Evolutionary conservation across 2,888 invertebrate genomes (phyloP), one percentile per base, ranked within the genome.

Genomic region (Drosophila helvetica): DNA sequence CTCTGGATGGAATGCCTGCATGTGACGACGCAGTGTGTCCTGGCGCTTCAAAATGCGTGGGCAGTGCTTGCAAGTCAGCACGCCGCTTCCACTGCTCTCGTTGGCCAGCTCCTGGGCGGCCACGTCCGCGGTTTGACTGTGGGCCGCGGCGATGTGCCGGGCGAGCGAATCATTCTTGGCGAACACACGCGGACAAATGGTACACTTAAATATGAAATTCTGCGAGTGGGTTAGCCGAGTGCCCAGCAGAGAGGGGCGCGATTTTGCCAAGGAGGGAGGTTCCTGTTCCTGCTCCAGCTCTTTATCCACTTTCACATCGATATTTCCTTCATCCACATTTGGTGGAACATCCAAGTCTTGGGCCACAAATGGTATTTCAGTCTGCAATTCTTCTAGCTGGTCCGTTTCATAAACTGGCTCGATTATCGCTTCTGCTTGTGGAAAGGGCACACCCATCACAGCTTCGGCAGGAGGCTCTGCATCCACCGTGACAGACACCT

Each of bases 1-100:
- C 0, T 78, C 72, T 0, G 86, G 77, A n/a, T 90, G 89, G 55
- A 77, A 80, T 0, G 86, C 78, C 12, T 92, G 90, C 88, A 93
- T 92, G 78, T 94, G 94, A 0, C 94, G 93, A 22, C 93, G 93
- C 58, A 94, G 90, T 81, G 94, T 94, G 73, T 94, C 93, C 60
- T 93, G 93, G 9, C 94, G 93, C 51, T 93, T 93, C 72, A 94
- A 94, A 69, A 92, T 93, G 75, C 90, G 87, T 1, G 89, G 88
- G 62, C 91, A 91, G 27, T 88, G 79, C 3, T 64, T 69, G 47
- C 91, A 91, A 33, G 77, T 71, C n/a, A 90, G 74, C 6, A 75
- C 70, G 0, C 61, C 75, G 8, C 64, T 66, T n/a, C 56, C 74
- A 71, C 59, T 76, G 58, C 22, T 69, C 56, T 83, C 78, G 17